Percentiles rank a stretch among this genome's conserved stretches.
phyloP scores from a whole-genome alignment of 2,797 vertebrate species.

The Hippopotamyrus pictus region DNA sequence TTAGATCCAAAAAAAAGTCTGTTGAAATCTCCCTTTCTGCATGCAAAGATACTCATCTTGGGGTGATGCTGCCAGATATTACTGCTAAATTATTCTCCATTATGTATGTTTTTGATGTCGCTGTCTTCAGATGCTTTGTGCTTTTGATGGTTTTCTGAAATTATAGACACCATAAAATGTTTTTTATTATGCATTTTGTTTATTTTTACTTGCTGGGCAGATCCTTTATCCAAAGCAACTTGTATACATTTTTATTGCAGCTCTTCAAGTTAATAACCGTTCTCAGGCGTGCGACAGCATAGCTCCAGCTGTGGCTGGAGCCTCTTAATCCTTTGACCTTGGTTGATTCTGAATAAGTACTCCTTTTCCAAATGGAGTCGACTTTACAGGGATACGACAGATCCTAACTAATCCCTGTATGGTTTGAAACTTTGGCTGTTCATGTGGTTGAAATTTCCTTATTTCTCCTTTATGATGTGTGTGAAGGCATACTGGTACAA shows the following conservation, averaged over 20 bases:
- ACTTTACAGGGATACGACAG: neutral
- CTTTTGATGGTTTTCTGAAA: neutral
- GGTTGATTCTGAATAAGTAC: neutral
- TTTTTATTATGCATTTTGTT: neutral
- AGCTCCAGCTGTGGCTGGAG: neutral
- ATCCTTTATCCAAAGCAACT: neutral
- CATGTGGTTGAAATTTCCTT: neutral
- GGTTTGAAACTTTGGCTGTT: neutral
- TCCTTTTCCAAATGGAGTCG: neutral
- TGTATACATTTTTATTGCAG: neutral
- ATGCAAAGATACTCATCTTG: slow-evolving; percentile 43
- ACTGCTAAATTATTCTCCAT: slow-evolving; percentile 25
- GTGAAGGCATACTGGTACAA: neutral
- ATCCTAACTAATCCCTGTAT: neutral
- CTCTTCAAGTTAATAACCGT: neutral
- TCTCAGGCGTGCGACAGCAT: neutral
- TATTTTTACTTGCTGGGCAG: neutral
- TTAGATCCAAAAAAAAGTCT: slow-evolving; percentile 46
- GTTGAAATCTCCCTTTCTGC: slow-evolving; percentile 46
- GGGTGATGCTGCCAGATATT: slow-evolving; percentile 33
- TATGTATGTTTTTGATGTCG: slow-evolving; percentile 24
- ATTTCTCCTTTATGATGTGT: neutral
- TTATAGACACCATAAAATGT: neutral
- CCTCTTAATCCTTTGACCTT: neutral
- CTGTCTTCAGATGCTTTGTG: slow-evolving; percentile 1